Percentiles rank a stretch among this genome's conserved stretches.
These are phyloP conservation scores for Sebastes cheni DNA, from an alignment of 2,797 vertebrate genomes.

Conservation along the genomic window DNA sequence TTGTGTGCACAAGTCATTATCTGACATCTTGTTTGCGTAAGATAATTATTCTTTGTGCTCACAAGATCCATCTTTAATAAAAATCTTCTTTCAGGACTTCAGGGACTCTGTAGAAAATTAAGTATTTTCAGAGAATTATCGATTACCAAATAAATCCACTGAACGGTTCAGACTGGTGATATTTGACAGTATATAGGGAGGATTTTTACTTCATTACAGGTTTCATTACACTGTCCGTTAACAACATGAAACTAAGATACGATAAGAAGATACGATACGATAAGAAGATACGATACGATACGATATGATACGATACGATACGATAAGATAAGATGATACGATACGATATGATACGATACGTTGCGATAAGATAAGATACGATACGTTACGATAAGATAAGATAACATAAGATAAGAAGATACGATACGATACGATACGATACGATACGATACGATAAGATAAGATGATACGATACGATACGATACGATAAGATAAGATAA, in stretches of 20 bases:
- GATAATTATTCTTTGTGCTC: neutral
- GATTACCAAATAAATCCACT: neutral
- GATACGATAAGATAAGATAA: too few relatives aligned
- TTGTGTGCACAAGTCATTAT: neutral
- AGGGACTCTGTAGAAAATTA: fast-evolving
- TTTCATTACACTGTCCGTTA: neutral
- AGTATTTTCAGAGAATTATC: neutral
- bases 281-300: too few relatives aligned
- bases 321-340: too few relatives aligned
- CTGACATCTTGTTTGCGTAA: neutral
- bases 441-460: fast-evolving
- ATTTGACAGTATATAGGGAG: neutral
- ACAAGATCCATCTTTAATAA: neutral
- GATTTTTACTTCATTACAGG: neutral
- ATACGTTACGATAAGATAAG: too few relatives aligned
- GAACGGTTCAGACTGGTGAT: neutral
- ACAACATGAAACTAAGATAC: too few relatives aligned
- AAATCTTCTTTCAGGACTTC: neutral
- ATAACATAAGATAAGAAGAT: too few relatives aligned
- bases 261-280: too few relatives aligned
- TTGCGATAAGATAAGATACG: too few relatives aligned
- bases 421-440: too few relatives aligned
- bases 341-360: too few relatives aligned
- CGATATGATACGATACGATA: too few relatives aligned
- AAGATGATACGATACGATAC: too few relatives aligned